These are phyloP conservation scores for Microplitis demolitor DNA, from an alignment of 1,140 invertebrate species.

Conservation along the genomic window DNA sequence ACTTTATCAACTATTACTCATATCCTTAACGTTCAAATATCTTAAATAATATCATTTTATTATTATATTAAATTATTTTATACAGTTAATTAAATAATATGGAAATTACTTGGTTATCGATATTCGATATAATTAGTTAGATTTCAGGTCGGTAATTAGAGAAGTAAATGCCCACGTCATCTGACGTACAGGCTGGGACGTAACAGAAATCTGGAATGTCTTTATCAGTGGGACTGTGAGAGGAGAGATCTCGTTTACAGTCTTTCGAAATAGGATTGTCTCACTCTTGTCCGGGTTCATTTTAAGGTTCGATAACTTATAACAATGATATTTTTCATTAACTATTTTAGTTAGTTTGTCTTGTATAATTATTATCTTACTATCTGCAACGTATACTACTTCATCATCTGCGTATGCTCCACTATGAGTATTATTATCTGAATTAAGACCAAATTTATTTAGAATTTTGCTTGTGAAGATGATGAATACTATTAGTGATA, in stretches of 20 bases:
- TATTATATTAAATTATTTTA: no score
- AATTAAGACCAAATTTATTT: background rate
- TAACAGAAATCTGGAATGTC: conserved; percentile 5
- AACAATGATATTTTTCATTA: background rate
- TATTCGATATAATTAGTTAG: no score
- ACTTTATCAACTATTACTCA: no score
- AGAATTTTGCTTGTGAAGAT: conserved; percentile 19
- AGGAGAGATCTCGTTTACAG: background rate
- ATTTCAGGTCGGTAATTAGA: no score
- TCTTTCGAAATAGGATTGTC: background rate
- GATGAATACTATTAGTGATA: conserved; percentile 20
- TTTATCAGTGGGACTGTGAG: background rate
- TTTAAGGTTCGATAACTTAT: background rate
- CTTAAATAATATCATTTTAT: no score
- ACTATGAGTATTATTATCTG: background rate
- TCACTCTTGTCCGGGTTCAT: background rate
- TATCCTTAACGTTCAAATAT: no score
- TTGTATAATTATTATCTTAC: background rate
- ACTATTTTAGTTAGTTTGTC: background rate
- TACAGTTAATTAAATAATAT: no score
- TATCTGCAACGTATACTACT: background rate
- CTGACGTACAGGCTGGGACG: no score
- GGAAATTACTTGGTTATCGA: no score
- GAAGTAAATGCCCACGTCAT: no score
- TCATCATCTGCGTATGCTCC: background rate